Evolutionary conservation across 2,888 invertebrate genomes (phyloP).

Genomic region (Agonopterix arenella): DNA sequence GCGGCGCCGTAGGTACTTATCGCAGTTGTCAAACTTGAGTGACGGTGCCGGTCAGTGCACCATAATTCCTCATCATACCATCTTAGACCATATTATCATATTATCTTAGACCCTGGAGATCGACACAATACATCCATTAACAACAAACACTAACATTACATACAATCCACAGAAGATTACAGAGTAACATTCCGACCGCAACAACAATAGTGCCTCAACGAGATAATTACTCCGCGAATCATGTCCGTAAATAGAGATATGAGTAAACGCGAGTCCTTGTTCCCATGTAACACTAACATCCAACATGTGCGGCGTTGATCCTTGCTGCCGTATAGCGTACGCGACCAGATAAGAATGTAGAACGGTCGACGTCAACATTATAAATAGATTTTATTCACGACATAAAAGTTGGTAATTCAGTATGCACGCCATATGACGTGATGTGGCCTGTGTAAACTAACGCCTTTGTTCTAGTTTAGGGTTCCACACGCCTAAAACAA

Average conservation of each 20-base stretch:
- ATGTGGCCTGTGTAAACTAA: slow-evolving; percentile 3
- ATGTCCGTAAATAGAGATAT: slow-evolving; percentile 5
- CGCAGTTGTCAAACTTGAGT: too few species aligned
- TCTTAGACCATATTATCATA: too few species aligned
- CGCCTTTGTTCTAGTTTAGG: slow-evolving; percentile 6
- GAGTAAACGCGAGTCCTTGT: slow-evolving; percentile 5
- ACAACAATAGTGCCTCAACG: neutral
- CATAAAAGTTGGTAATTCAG: slow-evolving; percentile 50
- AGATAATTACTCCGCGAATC: slow-evolving; percentile 4
- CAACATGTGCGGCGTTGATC: slow-evolving; percentile 49
- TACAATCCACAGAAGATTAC: too few species aligned
- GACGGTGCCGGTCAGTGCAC: too few species aligned
- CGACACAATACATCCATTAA: too few species aligned
- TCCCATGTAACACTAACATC: slow-evolving; percentile 16
- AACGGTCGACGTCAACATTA: slow-evolving; percentile 62
- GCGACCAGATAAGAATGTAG: slow-evolving; percentile 65
- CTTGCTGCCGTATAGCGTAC: slow-evolving; percentile 38
- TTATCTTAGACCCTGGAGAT: too few species aligned
- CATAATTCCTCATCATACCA: too few species aligned
- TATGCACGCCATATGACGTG: slow-evolving; percentile 42
- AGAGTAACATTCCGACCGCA: neutral
- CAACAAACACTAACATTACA: too few species aligned
- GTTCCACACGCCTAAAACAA: neutral
- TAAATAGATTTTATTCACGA: slow-evolving; percentile 70
- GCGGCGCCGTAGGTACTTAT: too few species aligned